Conservation (phyloP, 2,113 vertebrate genomes). For the Nycticorax nycticorax region DNA sequence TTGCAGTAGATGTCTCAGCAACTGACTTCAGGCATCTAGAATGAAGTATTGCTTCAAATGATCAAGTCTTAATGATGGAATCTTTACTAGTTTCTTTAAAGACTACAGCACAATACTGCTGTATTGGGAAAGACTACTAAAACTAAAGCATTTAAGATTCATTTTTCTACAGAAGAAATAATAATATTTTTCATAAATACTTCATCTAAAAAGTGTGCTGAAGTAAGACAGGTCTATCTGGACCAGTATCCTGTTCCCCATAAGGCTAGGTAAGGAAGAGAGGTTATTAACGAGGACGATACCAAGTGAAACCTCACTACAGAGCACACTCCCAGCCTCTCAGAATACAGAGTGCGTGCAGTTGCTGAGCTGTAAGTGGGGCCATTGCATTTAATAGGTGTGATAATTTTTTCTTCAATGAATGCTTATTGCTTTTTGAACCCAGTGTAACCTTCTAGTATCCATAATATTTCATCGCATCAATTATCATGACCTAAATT, state of each 20-base stretch:
- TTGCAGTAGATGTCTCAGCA: neutral
- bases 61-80: neutral
- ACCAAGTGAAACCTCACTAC: neutral
- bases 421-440: neutral
- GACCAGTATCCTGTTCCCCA: neutral
- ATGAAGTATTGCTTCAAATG: neutral
- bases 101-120: neutral
- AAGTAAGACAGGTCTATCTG: neutral
- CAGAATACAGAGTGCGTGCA: neutral
- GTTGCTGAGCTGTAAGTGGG: neutral
- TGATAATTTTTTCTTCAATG: neutral
- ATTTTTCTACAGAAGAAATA: neutral
- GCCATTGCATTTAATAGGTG: neutral
- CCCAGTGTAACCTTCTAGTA: neutral
- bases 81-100: neutral
- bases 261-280: neutral
- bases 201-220: neutral
- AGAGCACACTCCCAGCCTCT: neutral
- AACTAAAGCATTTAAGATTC: neutral
- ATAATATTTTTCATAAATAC: neutral
- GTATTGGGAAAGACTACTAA: neutral
- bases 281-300: fast-evolving
- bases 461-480: neutral
- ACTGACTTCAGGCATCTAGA: neutral
- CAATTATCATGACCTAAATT: neutral